Conservation (phyloP, 2,113 vertebrate species). For the Brienomyrus brachyistius region DNA sequence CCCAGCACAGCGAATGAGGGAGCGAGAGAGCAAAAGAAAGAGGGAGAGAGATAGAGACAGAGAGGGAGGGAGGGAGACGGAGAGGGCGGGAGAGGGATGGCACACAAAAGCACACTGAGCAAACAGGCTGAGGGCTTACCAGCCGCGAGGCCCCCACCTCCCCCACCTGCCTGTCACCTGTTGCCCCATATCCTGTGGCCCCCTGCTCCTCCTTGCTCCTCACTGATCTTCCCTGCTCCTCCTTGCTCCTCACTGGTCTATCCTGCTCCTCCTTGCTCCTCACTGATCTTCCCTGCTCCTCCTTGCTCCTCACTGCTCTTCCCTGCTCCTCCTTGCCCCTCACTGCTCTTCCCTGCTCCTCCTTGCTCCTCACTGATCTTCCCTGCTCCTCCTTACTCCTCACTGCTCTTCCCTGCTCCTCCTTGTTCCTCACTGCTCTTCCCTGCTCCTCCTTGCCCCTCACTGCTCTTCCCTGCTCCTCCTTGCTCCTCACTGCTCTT, state of each 20-base stretch:
- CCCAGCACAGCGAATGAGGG: not conserved
- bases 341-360: not conserved
- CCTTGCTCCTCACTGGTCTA: not conserved
- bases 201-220: not conserved
- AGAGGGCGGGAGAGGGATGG: not conserved
- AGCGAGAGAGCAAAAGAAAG: not conserved
- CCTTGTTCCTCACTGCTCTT: not conserved
- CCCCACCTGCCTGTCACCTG: constrained; percentile 13
- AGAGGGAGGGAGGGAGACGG: too few relatives aligned
- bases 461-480: not conserved
- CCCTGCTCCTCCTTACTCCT: not conserved
- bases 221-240: not conserved
- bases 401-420: not conserved
- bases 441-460: not conserved
- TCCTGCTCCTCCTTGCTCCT: not conserved
- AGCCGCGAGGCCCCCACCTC: not conserved
- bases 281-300: not conserved
- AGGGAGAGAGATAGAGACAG: not conserved
- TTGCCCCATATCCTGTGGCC: not conserved
- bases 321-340: not conserved
- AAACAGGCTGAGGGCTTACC: not conserved
- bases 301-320: not conserved
- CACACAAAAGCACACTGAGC: not conserved
- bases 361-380: not conserved
- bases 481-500: too few relatives aligned